Percentiles rank a stretch among this genome's conserved stretches.
Evolutionary conservation across 2,113 vertebrate genomes (phyloP).

Genomic region (Notarius quadriscutis): DNA sequence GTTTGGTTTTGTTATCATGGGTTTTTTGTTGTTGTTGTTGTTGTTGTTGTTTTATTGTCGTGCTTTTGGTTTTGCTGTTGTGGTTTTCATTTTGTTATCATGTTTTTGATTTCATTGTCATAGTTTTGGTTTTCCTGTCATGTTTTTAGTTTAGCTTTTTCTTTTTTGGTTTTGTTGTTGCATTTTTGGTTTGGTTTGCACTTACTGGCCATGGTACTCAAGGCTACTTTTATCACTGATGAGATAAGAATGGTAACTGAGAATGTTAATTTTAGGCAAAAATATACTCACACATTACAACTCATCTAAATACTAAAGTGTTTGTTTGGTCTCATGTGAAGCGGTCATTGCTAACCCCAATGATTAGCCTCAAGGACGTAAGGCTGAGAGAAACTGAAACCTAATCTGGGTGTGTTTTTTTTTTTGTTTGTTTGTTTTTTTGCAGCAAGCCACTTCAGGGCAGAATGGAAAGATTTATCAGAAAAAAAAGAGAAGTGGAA

Average conservation of each 20-base stretch:
- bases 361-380: slow-evolving; percentile 8
- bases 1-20: background rate
- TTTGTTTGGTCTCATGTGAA: background rate
- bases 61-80: background rate
- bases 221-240: background rate
- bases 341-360: background rate
- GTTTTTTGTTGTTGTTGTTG: background rate
- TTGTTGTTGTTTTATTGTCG: background rate
- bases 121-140: background rate
- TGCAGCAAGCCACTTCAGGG: slow-evolving; percentile 9
- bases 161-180: background rate
- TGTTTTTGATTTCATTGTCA: background rate
- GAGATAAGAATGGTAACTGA: background rate
- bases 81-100: background rate
- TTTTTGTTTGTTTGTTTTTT: background rate
- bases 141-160: background rate
- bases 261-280: background rate
- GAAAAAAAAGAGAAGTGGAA: slow-evolving; percentile 53
- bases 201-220: background rate
- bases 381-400: slow-evolving; percentile 11
- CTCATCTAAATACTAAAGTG: background rate
- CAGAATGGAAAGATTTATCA: slow-evolving; percentile 12
- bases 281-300: background rate
- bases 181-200: background rate
- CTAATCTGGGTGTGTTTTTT: background rate